phyloP scores from a whole-genome alignment of 2,888 invertebrate species.

The Malacosoma neustria region DNA sequence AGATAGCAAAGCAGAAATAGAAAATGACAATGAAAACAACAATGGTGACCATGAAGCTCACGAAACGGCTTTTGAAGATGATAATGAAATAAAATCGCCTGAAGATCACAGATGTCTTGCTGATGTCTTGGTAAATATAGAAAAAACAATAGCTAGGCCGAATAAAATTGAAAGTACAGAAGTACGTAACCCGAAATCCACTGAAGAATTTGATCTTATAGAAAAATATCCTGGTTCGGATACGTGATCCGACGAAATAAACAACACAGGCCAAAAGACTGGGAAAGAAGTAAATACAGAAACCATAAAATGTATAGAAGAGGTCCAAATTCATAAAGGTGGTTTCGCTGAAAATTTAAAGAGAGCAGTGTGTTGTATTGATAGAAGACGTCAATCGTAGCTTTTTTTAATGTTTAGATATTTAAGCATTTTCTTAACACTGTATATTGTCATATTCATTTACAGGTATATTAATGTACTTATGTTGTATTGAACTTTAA shows the following conservation, averaged over 20 bases:
- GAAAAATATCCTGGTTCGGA: constrained; percentile 64
- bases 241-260: constrained; percentile 67
- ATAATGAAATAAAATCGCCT: constrained; percentile 44
- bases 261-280: constrained; percentile 43
- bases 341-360: constrained; percentile 63
- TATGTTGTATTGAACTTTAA: too few relatives aligned
- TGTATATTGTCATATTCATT: too few relatives aligned
- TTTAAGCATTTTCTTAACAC: constrained; percentile 11
- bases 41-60: constrained; percentile 36
- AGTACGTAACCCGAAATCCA: constrained; percentile 43
- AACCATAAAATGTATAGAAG: constrained; percentile 34
- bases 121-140: constrained; percentile 61
- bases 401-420: constrained; percentile 7
- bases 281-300: constrained; percentile 34
- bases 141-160: constrained; percentile 57
- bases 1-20: constrained; percentile 45
- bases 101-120: constrained; percentile 52
- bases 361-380: constrained; percentile 63
- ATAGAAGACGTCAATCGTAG: constrained; percentile 59
- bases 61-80: constrained; percentile 31
- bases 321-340: constrained; percentile 49
- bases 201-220: constrained; percentile 62
- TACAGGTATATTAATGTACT: too few relatives aligned
- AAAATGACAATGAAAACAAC: constrained; percentile 51
- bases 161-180: constrained; percentile 54